phyloP scores from a whole-genome alignment of 35 echinoderm and acorn worm species.

The Patiria miniata region DNA sequence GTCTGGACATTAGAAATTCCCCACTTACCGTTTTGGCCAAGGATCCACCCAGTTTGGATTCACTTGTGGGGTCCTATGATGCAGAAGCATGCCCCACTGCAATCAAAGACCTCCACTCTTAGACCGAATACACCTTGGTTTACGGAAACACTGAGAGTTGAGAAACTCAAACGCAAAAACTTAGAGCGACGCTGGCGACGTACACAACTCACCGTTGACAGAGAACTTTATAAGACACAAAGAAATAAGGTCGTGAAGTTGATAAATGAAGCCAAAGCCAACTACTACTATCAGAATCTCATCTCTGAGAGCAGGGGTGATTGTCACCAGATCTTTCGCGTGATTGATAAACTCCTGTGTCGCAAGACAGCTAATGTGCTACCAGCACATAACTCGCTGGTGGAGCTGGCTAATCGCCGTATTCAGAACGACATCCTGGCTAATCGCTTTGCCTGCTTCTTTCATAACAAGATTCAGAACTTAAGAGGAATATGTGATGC shows the following conservation, averaged over 20 bases:
- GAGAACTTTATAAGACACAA: neutral
- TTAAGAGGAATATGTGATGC: no score
- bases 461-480: no score
- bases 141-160: neutral
- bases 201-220: neutral
- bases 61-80: neutral
- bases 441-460: no score
- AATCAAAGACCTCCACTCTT: neutral
- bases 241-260: neutral
- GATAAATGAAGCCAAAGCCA: neutral
- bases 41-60: neutral
- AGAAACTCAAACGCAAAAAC: neutral
- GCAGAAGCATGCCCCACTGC: neutral
- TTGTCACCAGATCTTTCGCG: neutral
- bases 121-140: neutral
- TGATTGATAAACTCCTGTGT: neutral
- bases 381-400: neutral
- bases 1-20: neutral
- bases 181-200: neutral
- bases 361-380: no score
- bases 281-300: neutral
- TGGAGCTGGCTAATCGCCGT: neutral
- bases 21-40: neutral
- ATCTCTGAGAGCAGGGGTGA: neutral
- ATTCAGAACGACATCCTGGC: no score